phyloP scores from a whole-genome alignment of 37 sponge, comb jelly and placozoan genomes.

The Haliclona indistincta region DNA sequence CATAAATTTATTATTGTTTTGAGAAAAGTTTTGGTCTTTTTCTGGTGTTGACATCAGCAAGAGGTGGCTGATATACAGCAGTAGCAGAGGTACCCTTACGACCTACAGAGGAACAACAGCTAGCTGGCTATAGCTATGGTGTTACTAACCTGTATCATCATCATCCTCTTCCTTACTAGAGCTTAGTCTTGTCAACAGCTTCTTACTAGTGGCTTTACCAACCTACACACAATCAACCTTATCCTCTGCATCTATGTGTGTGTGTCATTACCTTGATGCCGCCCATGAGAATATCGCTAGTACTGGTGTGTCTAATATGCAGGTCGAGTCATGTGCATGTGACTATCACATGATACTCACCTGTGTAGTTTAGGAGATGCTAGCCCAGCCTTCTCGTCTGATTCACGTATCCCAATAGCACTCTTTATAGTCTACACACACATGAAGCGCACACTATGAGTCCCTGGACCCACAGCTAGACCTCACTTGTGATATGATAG shows the following conservation, averaged over 20 bases:
- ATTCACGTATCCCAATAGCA: conserved; percentile 63
- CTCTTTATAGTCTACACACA: conserved; percentile 56
- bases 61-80: no score
- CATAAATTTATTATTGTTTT: no score
- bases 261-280: no score
- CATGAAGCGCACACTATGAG: neutral
- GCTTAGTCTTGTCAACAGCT: conserved; percentile 33
- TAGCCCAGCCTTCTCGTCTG: conserved; percentile 57
- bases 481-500: conserved; percentile 76
- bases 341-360: no score
- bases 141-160: conserved; percentile 22
- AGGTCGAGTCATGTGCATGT: neutral
- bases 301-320: neutral
- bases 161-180: conserved; percentile 26
- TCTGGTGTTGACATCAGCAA: no score
- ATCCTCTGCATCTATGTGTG: no score
- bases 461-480: neutral
- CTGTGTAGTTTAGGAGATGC: conserved; percentile 47
- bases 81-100: no score
- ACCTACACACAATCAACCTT: no score
- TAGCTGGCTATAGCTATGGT: no score
- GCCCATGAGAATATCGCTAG: conserved; percentile 4
- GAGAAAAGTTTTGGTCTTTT: no score
- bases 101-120: neutral
- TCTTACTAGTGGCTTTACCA: conserved; percentile 26